These are phyloP conservation scores for Eubasilissa regina DNA, from an alignment of 1,140 invertebrate genomes.

Conservation along the genomic window DNA sequence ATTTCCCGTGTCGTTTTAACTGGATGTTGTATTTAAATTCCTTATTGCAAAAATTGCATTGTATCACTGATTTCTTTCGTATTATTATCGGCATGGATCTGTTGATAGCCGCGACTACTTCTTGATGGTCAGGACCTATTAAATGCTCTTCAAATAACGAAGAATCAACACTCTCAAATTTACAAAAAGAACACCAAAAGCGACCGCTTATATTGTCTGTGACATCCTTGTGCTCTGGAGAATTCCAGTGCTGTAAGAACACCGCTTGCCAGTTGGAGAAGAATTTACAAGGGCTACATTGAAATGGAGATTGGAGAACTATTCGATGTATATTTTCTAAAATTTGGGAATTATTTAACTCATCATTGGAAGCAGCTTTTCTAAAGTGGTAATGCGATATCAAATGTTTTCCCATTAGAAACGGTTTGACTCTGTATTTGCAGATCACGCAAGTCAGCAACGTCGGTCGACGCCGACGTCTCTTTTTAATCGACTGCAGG, in stretches of 20 bases:
- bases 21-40: constrained; percentile 82
- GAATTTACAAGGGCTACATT: constrained; percentile 87
- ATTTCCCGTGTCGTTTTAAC: constrained; percentile 76
- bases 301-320: constrained; percentile 85
- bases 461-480: constrained; percentile 74
- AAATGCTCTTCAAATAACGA: constrained; percentile 81
- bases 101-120: constrained; percentile 82
- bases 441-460: constrained; percentile 80
- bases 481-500: constrained; percentile 65
- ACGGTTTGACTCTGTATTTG: constrained; percentile 76
- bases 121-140: constrained; percentile 77
- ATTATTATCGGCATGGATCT: constrained; percentile 86
- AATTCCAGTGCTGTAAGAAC: constrained; percentile 84
- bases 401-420: constrained; percentile 86
- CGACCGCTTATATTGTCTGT: constrained; percentile 73
- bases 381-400: constrained; percentile 88
- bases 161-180: constrained; percentile 79
- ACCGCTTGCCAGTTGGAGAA: constrained; percentile 84
- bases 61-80: constrained; percentile 76
- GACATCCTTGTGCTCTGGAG: constrained; percentile 74
- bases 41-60: constrained; percentile 76
- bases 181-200: constrained; percentile 85
- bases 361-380: constrained; percentile 74
- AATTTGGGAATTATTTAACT: constrained; percentile 75
- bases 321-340: constrained; percentile 84